phyloP scores from a whole-genome alignment of 1,140 invertebrate species.

The Atta texana region DNA sequence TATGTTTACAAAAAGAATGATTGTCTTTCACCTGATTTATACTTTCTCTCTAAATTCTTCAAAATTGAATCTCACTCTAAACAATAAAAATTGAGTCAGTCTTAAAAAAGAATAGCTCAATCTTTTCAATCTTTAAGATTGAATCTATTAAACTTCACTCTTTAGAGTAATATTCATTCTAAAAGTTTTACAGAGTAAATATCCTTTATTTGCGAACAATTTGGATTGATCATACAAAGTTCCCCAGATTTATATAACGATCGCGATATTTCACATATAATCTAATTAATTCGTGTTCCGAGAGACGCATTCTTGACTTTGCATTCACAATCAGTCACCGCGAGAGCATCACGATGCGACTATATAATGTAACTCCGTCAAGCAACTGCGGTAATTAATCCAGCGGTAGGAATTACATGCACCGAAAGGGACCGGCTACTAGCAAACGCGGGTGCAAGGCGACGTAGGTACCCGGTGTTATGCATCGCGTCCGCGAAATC shows the following conservation, averaged over 20 bases:
- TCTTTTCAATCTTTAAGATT: no score
- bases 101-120: no score
- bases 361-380: conserved; percentile 35
- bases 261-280: neutral
- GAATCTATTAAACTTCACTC: no score
- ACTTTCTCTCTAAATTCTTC: no score
- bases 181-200: neutral
- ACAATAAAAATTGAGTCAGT: no score
- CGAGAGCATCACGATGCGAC: neutral
- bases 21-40: neutral
- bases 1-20: neutral
- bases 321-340: neutral
- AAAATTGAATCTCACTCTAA: no score
- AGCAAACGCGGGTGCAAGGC: neutral
- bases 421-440: conserved; percentile 36
- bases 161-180: no score
- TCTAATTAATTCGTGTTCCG: conserved; percentile 27
- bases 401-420: conserved; percentile 27
- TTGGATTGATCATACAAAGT: neutral
- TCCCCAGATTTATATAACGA: conserved; percentile 9
- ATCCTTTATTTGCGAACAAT: conserved; percentile 9
- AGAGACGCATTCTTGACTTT: conserved; percentile 16
- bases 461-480: neutral
- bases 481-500: conserved; percentile 30
- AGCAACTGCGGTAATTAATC: conserved; percentile 48